Percentiles rank a stretch among this genome's conserved stretches.
Conservation (phyloP, 2,797 vertebrate species). For the Premnoplex brunnescens region DNA sequence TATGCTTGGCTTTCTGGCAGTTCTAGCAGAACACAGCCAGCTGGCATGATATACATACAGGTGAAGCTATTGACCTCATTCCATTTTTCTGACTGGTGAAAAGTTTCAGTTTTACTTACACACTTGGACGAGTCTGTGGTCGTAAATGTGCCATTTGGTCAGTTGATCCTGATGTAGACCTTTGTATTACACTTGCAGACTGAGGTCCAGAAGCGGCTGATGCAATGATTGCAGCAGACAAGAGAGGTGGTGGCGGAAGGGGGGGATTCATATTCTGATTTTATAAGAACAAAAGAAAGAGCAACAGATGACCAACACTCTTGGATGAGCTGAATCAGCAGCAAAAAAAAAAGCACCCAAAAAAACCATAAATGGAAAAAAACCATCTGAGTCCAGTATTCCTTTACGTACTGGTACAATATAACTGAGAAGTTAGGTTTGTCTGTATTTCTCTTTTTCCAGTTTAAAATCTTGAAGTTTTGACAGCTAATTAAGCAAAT, state of each 20-base stretch:
- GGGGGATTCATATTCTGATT: conserved; percentile 91
- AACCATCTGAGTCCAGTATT: background rate
- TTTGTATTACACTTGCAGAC: conserved; percentile 80
- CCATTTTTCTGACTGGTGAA: background rate
- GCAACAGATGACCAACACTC: conserved; percentile 32
- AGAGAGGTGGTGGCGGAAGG: conserved; percentile 90
- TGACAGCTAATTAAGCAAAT: conserved; percentile 30
- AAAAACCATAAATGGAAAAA: background rate
- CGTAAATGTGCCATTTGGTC: conserved; percentile 86
- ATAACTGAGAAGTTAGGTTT: background rate
- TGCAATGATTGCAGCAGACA: conserved; percentile 80
- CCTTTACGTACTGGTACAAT: background rate
- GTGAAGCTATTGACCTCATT: background rate
- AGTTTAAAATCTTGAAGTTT: background rate
- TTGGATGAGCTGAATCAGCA: background rate
- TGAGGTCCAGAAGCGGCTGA: conserved; percentile 75
- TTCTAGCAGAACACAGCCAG: conserved; percentile 2
- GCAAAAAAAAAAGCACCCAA: background rate
- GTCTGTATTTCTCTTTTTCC: background rate
- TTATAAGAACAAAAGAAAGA: background rate
- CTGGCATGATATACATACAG: background rate
- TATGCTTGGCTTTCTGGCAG: background rate
- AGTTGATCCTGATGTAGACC: conserved; percentile 79
- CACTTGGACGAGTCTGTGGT: conserved; percentile 88
- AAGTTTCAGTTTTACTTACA: conserved; percentile 83